Percentiles rank a stretch among this genome's conserved stretches.
Evolutionary conservation across 2,797 vertebrate genomes (phyloP).

Genomic region (Takifugu rubripes): DNA sequence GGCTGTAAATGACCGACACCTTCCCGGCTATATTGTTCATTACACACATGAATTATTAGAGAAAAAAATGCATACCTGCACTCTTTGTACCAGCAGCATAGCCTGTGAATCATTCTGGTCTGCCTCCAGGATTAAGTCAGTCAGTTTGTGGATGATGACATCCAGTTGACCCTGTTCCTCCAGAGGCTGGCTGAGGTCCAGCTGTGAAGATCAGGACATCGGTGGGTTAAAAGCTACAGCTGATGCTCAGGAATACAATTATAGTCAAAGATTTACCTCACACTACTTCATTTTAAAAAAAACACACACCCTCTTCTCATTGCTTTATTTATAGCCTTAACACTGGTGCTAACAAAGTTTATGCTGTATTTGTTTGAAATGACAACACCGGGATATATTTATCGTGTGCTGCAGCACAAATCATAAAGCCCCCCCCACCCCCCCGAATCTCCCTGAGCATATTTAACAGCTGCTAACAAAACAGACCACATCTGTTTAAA

Average conservation of each 20-base stretch:
- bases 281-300: constrained; percentile 10
- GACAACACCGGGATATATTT: constrained; percentile 30
- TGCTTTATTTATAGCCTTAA: neutral
- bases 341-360: constrained; percentile 21
- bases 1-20: neutral
- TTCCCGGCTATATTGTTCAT: neutral
- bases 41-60: neutral
- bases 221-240: constrained; percentile 22
- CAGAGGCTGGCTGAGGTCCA: constrained; percentile 90
- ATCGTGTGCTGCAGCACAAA: constrained; percentile 6
- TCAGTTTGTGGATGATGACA: constrained; percentile 98
- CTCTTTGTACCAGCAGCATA: constrained; percentile 88
- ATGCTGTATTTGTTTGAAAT: constrained; percentile 33
- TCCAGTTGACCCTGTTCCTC: constrained; percentile 96
- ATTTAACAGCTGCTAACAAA: constrained; percentile 22
- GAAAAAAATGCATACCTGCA: constrained; percentile 79
- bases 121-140: constrained; percentile 94
- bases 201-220: constrained; percentile 66
- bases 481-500: constrained; percentile 30
- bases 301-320: no score
- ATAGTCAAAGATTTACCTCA: constrained; percentile 9
- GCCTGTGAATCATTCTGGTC: constrained; percentile 96
- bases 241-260: constrained; percentile 4
- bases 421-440: constrained; percentile 22
- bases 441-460: constrained; percentile 13